Percentiles rank a stretch among this genome's conserved stretches.
phyloP scores from a whole-genome alignment of 37 sponge, comb jelly and placozoan genomes.

The Hormiphora californensis region DNA sequence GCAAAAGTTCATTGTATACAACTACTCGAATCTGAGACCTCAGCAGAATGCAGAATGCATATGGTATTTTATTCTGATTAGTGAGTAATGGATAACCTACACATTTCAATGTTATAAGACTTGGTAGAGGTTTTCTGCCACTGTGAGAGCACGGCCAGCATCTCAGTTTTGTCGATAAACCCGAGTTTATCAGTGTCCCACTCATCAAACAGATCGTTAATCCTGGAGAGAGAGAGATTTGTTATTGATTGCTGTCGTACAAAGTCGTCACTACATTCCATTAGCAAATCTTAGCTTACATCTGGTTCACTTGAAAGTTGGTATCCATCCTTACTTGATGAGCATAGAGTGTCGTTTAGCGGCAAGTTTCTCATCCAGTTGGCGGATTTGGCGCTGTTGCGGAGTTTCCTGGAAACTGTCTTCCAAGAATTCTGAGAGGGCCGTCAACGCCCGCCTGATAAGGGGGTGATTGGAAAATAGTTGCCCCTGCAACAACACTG shows the following conservation, averaged over 20 bases:
- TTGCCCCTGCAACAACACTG: too few relatives aligned
- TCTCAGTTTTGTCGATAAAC: conserved; percentile 65
- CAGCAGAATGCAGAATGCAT: background rate
- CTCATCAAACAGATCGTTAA: conserved; percentile 63
- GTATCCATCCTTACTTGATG: conserved; percentile 6
- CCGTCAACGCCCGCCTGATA: conserved; percentile 23
- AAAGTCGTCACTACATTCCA: too few relatives aligned
- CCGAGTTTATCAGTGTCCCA: conserved; percentile 82
- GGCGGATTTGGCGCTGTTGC: conserved; percentile 31
- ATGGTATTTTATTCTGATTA: background rate
- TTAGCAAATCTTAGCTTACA: too few relatives aligned
- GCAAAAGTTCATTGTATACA: background rate
- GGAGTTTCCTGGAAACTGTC: conserved; percentile 55
- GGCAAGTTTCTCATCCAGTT: conserved; percentile 46
- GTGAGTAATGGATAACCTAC: background rate
- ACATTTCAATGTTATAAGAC: conserved; percentile 48
- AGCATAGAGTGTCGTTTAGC: conserved; percentile 45
- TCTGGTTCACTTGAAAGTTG: too few relatives aligned
- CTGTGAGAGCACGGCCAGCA: conserved; percentile 59
- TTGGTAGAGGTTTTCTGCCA: conserved; percentile 63
- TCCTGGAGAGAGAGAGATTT: too few relatives aligned
- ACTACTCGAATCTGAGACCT: background rate
- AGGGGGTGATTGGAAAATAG: background rate
- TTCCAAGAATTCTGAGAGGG: conserved; percentile 33
- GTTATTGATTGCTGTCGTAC: too few relatives aligned